Conservation (phyloP, 2,113 vertebrate species). For the Oryzias melastigma region DNA sequence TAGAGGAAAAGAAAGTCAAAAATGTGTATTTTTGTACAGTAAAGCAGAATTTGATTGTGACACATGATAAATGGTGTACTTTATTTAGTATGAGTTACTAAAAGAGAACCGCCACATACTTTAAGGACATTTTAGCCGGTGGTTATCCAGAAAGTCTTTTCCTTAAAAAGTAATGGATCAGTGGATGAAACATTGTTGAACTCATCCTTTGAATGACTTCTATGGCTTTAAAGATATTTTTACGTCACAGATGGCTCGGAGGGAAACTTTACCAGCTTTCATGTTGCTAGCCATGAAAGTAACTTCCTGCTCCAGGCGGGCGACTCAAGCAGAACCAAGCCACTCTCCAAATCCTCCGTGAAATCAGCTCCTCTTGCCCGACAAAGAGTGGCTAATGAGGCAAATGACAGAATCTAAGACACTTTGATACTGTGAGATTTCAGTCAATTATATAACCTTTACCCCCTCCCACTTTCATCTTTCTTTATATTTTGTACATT, state of each 20-base stretch:
- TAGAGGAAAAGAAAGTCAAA: slow-evolving; percentile 47
- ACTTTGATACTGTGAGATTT: slow-evolving; percentile 71
- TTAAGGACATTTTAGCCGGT: slow-evolving; percentile 28
- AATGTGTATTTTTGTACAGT: slow-evolving; percentile 24
- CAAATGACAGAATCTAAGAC: slow-evolving; percentile 58
- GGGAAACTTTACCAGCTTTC: slow-evolving; percentile 63
- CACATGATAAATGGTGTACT: slow-evolving; percentile 19
- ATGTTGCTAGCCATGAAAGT: slow-evolving; percentile 52
- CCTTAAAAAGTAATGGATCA: slow-evolving; percentile 62
- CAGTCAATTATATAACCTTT: slow-evolving; percentile 71
- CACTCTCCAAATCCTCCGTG: slow-evolving; percentile 70
- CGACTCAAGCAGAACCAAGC: slow-evolving; percentile 53
- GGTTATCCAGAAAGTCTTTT: slow-evolving; percentile 33
- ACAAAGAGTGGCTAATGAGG: slow-evolving; percentile 72
- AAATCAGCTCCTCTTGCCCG: slow-evolving; percentile 65
- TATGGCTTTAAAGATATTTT: slow-evolving; percentile 52
- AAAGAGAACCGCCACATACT: slow-evolving; percentile 39
- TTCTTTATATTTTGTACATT: slow-evolving; percentile 23
- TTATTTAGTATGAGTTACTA: slow-evolving; percentile 27
- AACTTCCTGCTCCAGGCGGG: slow-evolving; percentile 50
- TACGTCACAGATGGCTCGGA: slow-evolving; percentile 54
- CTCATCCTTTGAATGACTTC: slow-evolving; percentile 47
- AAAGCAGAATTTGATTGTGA: slow-evolving; percentile 8
- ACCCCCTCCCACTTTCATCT: slow-evolving; percentile 36
- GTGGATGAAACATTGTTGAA: slow-evolving; percentile 50